These are phyloP conservation scores for Capitulum mitella DNA, from an alignment of 2,888 invertebrate species.

Conservation along the genomic window DNA sequence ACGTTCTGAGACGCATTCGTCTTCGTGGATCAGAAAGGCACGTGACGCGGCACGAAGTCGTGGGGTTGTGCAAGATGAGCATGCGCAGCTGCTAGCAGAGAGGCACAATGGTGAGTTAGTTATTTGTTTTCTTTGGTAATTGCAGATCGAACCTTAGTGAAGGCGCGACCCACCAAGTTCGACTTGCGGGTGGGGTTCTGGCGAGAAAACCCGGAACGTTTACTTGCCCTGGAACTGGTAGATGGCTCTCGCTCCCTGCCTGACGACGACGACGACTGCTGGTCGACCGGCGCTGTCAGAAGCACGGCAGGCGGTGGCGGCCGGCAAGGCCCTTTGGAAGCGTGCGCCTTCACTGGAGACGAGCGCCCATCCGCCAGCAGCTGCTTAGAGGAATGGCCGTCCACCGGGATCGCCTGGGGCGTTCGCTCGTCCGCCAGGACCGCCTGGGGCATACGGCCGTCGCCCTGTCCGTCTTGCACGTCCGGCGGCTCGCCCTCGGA, in stretches of 20 bases:
- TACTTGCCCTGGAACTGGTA: neutral
- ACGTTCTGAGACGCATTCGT: neutral
- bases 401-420: neutral
- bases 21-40: neutral
- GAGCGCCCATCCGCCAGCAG: neutral
- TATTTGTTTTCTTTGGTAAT: conserved; percentile 22
- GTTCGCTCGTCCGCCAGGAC: neutral
- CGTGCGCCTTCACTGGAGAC: neutral
- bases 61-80: neutral
- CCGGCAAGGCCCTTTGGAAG: neutral
- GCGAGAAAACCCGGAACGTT: neutral
- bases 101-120: neutral
- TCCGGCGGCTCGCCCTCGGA: neutral
- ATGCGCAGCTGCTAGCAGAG: neutral
- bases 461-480: neutral
- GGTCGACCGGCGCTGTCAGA: neutral
- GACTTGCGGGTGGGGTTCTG: conserved; percentile 5
- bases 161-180: neutral
- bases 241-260: neutral
- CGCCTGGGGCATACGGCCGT: neutral
- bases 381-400: neutral
- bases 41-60: neutral
- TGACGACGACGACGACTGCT: neutral
- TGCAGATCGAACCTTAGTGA: neutral
- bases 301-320: neutral